These are phyloP conservation scores for Nothocercus nigrocapillus DNA, from an alignment of 2,113 vertebrate genomes.

Conservation along the genomic window DNA sequence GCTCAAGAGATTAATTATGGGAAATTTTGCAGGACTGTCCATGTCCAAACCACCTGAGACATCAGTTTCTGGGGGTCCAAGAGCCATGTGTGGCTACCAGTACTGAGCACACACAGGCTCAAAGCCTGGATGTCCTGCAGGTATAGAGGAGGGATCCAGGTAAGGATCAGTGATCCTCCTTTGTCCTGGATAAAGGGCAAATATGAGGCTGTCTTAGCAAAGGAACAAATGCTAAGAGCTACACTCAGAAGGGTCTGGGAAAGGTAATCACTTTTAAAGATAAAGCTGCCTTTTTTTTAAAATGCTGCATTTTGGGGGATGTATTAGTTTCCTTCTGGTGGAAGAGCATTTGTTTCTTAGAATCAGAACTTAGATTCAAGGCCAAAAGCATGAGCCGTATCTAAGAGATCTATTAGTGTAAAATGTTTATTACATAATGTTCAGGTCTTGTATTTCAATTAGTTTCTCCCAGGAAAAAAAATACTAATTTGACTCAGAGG, in stretches of 20 bases:
- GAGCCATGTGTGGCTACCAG: not conserved
- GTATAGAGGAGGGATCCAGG: not conserved
- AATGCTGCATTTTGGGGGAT: not conserved
- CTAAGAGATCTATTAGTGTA: not conserved
- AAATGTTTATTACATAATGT: not conserved
- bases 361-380: not conserved
- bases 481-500: not conserved
- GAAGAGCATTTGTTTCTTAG: not conserved
- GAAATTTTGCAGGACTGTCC: not conserved
- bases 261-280: not conserved
- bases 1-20: not conserved
- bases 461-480: not conserved
- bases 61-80: not conserved
- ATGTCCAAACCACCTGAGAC: not conserved
- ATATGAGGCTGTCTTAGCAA: not conserved
- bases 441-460: not conserved
- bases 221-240: not conserved
- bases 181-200: not conserved
- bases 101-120: not conserved
- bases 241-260: not conserved
- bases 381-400: not conserved
- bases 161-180: not conserved
- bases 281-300: not conserved
- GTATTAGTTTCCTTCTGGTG: not conserved
- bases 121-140: accelerated